These are phyloP conservation scores for Pseudolaguvia tuberculata DNA, from an alignment of 2,113 vertebrate species.

Conservation along the genomic window DNA sequence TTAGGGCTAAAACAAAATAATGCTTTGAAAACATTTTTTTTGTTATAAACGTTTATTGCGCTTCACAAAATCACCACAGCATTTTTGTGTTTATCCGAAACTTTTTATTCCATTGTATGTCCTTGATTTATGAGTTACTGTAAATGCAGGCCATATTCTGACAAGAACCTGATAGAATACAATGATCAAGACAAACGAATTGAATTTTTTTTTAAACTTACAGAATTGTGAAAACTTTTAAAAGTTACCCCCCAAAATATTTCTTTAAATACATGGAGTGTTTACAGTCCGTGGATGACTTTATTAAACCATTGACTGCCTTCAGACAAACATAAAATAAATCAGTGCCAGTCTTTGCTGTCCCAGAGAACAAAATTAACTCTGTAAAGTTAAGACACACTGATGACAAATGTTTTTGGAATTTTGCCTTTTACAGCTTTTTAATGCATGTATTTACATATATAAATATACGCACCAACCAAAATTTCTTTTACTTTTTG, in stretches of 20 bases:
- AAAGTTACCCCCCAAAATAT: background rate
- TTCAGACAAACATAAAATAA: constrained; percentile 65
- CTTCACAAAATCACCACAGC: no score
- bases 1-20: constrained; percentile 17
- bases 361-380: constrained; percentile 44
- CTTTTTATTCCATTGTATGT: constrained; percentile 39
- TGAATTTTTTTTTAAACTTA: constrained; percentile 32
- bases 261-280: constrained; percentile 64
- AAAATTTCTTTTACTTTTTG: no score
- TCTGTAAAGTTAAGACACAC: constrained; percentile 46
- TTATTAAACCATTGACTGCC: constrained; percentile 14
- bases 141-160: constrained; percentile 53
- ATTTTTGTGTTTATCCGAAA: constrained; percentile 43
- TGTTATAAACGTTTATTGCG: constrained; percentile 72
- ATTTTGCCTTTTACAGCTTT: background rate
- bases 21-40: constrained; percentile 39
- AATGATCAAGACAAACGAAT: constrained; percentile 50
- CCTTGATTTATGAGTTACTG: constrained; percentile 45
- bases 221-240: constrained; percentile 8
- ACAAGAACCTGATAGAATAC: constrained; percentile 66
- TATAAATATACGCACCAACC: constrained; percentile 58
- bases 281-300: constrained; percentile 48
- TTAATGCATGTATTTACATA: constrained; percentile 45
- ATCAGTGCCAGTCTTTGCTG: constrained; percentile 41
- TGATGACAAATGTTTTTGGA: background rate